Percentiles rank a stretch among this genome's conserved stretches.
Evolutionary conservation across 1,140 invertebrate genomes (phyloP).

Genomic region (Solenopsis invicta): DNA sequence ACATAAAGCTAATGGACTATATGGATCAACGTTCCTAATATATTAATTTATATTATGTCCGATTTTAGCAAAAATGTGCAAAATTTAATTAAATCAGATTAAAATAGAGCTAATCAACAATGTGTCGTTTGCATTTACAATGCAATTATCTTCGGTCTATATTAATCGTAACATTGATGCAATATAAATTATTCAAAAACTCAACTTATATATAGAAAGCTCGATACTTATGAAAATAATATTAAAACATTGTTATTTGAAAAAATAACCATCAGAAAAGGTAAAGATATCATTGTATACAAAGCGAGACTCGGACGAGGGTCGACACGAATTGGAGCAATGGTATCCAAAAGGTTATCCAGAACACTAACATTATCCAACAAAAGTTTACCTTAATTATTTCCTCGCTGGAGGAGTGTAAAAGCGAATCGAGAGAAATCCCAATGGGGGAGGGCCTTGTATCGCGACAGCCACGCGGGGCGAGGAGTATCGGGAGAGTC

Average conservation of each 20-base stretch:
- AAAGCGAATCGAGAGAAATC: not conserved
- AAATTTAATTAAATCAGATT: not conserved
- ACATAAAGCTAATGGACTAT: not conserved
- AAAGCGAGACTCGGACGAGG: not conserved
- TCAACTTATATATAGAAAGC: not conserved
- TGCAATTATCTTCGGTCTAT: not conserved
- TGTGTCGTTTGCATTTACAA: not conserved
- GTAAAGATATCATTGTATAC: not conserved
- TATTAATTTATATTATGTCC: not conserved
- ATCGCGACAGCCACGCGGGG: not conserved
- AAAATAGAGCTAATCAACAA: not conserved
- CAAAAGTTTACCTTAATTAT: slow-evolving; percentile 31
- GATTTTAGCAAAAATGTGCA: slow-evolving; percentile 5
- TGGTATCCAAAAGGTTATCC: not conserved
- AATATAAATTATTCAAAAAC: not conserved
- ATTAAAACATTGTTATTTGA: not conserved
- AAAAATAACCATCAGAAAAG: not conserved
- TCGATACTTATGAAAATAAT: not conserved
- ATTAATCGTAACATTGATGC: not conserved
- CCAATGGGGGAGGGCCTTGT: too few relatives aligned
- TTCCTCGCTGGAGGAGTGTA: not conserved
- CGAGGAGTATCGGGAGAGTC: not conserved
- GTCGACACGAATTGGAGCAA: not conserved
- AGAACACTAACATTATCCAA: not conserved
- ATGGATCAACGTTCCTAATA: not conserved